Base-by-base conservation (phyloP, 2,113 vertebrate genomes). In the Physeter macrocephalus region DNA sequence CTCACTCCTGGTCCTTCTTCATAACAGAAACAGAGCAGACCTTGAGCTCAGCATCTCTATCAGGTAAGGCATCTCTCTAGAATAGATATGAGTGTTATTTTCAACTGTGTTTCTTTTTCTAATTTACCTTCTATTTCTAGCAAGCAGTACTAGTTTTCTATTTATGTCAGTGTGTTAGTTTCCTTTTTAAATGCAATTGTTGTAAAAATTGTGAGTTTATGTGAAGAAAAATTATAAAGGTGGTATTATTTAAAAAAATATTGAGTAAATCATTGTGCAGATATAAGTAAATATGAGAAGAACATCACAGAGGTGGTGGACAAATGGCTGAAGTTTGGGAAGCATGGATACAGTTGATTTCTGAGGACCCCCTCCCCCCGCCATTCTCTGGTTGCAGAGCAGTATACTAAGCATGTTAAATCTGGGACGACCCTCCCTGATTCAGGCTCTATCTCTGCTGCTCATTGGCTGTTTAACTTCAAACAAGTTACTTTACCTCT, bases 171-270 rank as follows among this genome's bases (percentile, higher is more conserved):
- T 72, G 66, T 52, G 71, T 75, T 62, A 10, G 23, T 85, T 83
- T 69, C 87, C 46, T 64, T 92, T 96, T 69, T 3, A 67, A 82
- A 83, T 80, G 18, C 3, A 57, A 17, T 52, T 87, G 9, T 17
- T 86, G 34, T 78, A 69, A 74, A 95, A 74, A 8, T 57, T 54
- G 39, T 82, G 69, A 90, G 43, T 80, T 94, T 92, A 23, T 59
- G 36, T 95, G 61, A 88, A 74, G 4, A 43, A 69, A 54, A 78
- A 52, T 36, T 23, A 87, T 17, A 92, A 92, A 78, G 31, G 18
- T 17, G 41, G n/a, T 77, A n/a, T 43, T 46, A 67, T 52, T 57
- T 81, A 84, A 94, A 59, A 90, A 69, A 84, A 36, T 29, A 84
- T 34, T 6, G n/a, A 90, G 61, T 43, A 36, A 74, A 93, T 93